These are phyloP conservation scores for Plebejus melissa DNA, from an alignment of 2,888 invertebrate species.

Conservation along the genomic window DNA sequence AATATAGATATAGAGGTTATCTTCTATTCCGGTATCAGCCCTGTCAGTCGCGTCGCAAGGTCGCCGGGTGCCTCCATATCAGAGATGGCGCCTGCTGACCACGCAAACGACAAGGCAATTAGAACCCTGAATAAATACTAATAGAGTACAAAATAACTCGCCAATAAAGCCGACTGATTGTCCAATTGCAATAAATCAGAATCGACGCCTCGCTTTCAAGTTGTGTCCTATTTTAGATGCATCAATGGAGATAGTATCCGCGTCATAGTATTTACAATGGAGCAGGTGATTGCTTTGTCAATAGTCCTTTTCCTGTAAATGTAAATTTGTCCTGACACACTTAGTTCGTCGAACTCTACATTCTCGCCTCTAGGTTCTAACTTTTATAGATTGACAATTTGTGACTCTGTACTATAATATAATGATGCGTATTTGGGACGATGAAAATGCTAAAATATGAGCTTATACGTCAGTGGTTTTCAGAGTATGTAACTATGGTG, in stretches of 20 bases:
- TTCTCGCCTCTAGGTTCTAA: neutral
- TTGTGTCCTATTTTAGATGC: slow-evolving; percentile 60
- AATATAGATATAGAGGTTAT: slow-evolving; percentile 23
- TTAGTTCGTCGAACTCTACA: neutral
- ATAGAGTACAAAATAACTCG: slow-evolving; percentile 47
- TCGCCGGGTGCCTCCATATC: slow-evolving; percentile 68
- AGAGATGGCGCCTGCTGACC: slow-evolving; percentile 52
- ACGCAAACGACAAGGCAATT: slow-evolving; percentile 45
- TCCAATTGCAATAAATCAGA: slow-evolving; percentile 53
- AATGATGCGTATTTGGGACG: neutral
- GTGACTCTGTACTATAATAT: too few relatives aligned
- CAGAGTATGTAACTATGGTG: too few relatives aligned
- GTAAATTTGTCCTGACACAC: neutral
- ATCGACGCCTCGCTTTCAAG: slow-evolving; percentile 50
- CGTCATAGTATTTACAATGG: slow-evolving; percentile 5
- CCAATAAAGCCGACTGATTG: slow-evolving; percentile 41
- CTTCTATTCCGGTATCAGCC: slow-evolving; percentile 39
- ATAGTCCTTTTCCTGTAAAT: neutral
- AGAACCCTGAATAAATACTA: slow-evolving; percentile 46
- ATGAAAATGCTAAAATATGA: neutral
- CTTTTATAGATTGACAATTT: too few relatives aligned
- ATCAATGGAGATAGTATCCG: slow-evolving; percentile 55
- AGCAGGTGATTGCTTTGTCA: slow-evolving; percentile 1
- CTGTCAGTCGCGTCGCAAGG: slow-evolving; percentile 60
- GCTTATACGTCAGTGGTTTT: too few relatives aligned